Base-by-base conservation (phyloP, 2,113 vertebrate species). In the Terrapene triunguis region DNA sequence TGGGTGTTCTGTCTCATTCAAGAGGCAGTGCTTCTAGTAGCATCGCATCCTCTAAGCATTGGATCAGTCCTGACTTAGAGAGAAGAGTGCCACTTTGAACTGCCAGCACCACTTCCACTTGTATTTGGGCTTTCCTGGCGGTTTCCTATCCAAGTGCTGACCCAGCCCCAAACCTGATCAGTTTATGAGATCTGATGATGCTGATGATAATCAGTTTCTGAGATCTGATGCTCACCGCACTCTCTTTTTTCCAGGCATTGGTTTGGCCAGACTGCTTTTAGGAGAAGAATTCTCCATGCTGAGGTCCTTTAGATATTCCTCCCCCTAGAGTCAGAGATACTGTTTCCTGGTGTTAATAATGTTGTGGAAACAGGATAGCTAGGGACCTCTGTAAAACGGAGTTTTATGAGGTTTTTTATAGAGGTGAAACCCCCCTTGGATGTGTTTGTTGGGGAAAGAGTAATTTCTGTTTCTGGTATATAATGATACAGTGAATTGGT, bases 171-270 rank as follows among this genome's bases (percentile, higher is more conserved):
- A 51, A 78, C 89, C 84, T 97, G 93, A 91, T 97, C 97, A 97
- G 89, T 85, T 96, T 93, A 81, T 91, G 90, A 74, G 69, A 74
- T 74, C 5, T 76, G 72, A 44, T 95, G 93, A 95, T 92, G 53
- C 3, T 76, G 72, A 44, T 96, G 93, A 97, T 92, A 93, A 92
- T 97, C 97, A 97, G 89, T 88, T 96, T 93, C 79, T 91, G 92
- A 74, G 72, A 42, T 42, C 11, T 76, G 72, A 89, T 92, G 84
- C 89, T 97, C 87, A 94, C 97, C 94, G 95, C 94, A 87, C 0
- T 10, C 92, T 97, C 16, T n/a, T 93, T 88, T 97, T 97, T 97
- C 92, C 93, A 93, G 94, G 93, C 95, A 88, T 93, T 93, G 93
- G 95, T 97, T 97, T 96, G 97, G 65, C 88, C 89, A 89, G 92